Base-by-base conservation (phyloP, 2,797 vertebrate species). In the Sitta carolinensis region DNA sequence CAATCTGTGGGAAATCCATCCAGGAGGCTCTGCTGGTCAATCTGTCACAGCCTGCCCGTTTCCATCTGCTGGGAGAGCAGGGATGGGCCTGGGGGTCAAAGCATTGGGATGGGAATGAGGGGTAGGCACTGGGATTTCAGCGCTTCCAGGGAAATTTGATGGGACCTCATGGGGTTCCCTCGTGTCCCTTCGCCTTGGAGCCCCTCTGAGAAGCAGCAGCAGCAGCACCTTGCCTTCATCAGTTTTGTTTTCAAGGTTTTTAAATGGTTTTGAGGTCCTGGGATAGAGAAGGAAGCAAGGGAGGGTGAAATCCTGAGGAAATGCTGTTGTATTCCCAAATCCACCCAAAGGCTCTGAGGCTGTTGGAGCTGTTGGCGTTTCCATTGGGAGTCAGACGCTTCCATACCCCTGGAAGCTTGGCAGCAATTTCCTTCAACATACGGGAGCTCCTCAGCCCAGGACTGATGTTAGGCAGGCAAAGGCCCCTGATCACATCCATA, bases 1-100 rank as follows among this genome's bases (percentile, higher is more conserved):
- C 88, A 54, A 76, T 86, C 87, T 74, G 95, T 96, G 97, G 92
- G 95, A 97, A 97, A 96, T 22, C 55, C 74, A 89, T 66, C 80
- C 91, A 5, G 91, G 92, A 78, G 68, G 89, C 84, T 91, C 29
- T 55, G 84, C 93, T 55, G 95, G 40, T 43, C 95, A 73, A 86
- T 94, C 91, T 90, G 92, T 92, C 94, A 63, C 75, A 73, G 63
- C 62, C 74, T 90, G 84, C 76, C 82, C 75, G 0, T 72, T 84
- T 82, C 85, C 86, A 54, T 84, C n/a, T 83, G 84, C 70, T 25
- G 43, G 15, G 84, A 50, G 74, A 50, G 82, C 82, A 50, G n/a
- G 76, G 87, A 87, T 80, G 84, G 52, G n/a, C 87, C 84, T 62
- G 82, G 91, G 45, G 91, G 89, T 94, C 84, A 79, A 19, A 63